phyloP scores from a whole-genome alignment of 2,113 vertebrate species.

The Nymphicus hollandicus region DNA sequence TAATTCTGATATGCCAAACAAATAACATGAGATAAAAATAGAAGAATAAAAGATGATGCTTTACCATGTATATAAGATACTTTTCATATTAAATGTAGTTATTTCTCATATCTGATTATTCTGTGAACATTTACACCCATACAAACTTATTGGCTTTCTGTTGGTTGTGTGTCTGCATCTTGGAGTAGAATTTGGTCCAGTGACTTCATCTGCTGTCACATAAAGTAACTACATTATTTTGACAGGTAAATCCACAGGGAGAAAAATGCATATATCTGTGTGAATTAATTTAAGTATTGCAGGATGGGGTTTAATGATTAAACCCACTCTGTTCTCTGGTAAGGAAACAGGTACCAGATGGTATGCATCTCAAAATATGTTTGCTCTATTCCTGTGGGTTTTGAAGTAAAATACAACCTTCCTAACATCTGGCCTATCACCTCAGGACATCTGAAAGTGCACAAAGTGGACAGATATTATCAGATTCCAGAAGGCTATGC shows the following conservation, averaged over 20 bases:
- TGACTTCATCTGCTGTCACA: background rate
- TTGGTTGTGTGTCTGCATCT: background rate
- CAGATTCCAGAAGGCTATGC: background rate
- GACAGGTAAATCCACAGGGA: background rate
- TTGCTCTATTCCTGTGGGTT: constrained; percentile 12
- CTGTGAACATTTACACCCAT: background rate
- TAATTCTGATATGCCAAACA: background rate
- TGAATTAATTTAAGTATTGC: constrained; percentile 26
- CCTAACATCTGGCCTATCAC: constrained; percentile 16
- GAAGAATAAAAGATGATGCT: background rate
- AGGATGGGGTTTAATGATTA: background rate
- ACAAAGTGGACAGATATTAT: background rate
- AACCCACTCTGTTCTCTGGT: background rate
- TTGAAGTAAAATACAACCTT: constrained; percentile 44
- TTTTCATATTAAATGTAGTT: background rate
- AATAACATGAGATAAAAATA: background rate
- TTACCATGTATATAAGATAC: background rate
- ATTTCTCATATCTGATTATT: background rate
- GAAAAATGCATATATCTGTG: background rate
- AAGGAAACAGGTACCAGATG: constrained; percentile 31
- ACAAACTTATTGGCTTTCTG: background rate
- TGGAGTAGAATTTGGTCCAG: background rate
- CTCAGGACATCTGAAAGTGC: constrained; percentile 13
- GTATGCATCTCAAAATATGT: background rate
- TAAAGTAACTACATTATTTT: background rate